A percentile compares a stretch with the other conserved stretches of the same genome.
phyloP scores from a whole-genome alignment of 2,797 vertebrate genomes.

The Sebastes jordani region DNA sequence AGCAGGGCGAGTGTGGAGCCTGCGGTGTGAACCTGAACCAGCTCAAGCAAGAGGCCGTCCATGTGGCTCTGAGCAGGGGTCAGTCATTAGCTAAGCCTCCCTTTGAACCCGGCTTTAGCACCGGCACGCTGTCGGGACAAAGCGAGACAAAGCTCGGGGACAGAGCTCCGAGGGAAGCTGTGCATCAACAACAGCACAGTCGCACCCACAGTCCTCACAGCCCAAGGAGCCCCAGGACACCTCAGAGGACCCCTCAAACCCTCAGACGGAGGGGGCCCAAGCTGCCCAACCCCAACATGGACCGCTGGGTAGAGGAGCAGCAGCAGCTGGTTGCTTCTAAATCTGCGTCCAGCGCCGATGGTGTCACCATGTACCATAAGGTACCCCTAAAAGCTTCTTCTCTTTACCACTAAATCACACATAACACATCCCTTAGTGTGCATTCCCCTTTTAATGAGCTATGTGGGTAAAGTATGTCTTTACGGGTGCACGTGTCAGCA shows the following conservation, averaged over 20 bases:
- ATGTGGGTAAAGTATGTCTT: conserved; percentile 56
- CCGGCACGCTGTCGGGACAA: conserved; percentile 45
- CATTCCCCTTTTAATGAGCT: conserved; percentile 62
- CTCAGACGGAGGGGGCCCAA: conserved; percentile 82
- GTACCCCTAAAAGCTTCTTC: conserved; percentile 69
- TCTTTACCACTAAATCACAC: conserved; percentile 50
- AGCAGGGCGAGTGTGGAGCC: conserved; percentile 86
- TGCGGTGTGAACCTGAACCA: conserved; percentile 91
- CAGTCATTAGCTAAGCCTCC: conserved; percentile 81
- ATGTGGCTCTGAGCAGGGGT: conserved; percentile 90
- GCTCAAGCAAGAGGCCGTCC: conserved; percentile 94
- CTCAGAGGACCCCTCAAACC: conserved; percentile 84
- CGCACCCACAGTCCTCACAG: conserved; percentile 87
- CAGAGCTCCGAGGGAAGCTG: conserved; percentile 36
- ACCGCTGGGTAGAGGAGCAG: conserved; percentile 90
- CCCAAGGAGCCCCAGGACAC: conserved; percentile 84
- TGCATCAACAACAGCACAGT: conserved; percentile 75
- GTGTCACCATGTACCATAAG: conserved; percentile 85
- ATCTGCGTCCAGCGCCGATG: conserved; percentile 82
- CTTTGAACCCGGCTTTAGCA: conserved; percentile 71
- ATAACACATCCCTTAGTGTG: conserved; percentile 23
- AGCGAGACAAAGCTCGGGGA: conserved; percentile 53
- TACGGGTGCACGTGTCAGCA: conserved; percentile 62
- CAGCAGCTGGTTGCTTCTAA: conserved; percentile 87
- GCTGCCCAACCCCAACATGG: conserved; percentile 85